Conservation (phyloP, 2,797 vertebrate genomes). For the Sebastes steindachneri region DNA sequence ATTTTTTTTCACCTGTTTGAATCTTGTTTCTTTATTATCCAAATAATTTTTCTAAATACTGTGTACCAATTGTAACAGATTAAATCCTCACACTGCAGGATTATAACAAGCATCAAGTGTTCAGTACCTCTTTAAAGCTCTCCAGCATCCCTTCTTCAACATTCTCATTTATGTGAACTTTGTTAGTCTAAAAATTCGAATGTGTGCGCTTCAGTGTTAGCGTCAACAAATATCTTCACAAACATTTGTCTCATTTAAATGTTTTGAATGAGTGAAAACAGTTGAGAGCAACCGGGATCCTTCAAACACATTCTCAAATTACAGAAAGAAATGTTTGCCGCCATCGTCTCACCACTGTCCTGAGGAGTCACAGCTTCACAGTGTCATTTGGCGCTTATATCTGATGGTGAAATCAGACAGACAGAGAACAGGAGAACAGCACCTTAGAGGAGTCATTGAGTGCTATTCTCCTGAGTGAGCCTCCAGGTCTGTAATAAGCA, state of each 20-base stretch:
- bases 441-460: neutral
- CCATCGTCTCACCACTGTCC: constrained; percentile 44
- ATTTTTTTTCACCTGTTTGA: neutral
- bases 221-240: neutral
- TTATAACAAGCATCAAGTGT: neutral
- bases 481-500: constrained; percentile 90
- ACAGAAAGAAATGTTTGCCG: neutral
- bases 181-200: constrained; percentile 2
- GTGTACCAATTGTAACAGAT: neutral
- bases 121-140: constrained; percentile 13
- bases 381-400: constrained; percentile 38
- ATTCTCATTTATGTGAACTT: neutral
- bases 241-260: neutral
- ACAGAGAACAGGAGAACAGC: neutral
- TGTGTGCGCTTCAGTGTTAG: neutral
- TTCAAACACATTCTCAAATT: constrained; percentile 5
- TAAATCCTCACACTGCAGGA: neutral
- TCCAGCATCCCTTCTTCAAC: constrained; percentile 4
- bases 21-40: neutral
- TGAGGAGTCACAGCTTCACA: constrained; percentile 66
- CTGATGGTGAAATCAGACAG: constrained; percentile 33
- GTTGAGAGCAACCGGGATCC: constrained; percentile 5
- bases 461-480: constrained; percentile 80
- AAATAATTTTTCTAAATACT: neutral
- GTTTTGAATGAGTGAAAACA: constrained; percentile 6